A percentile compares a stretch with the other conserved stretches of the same genome.
phyloP scores from a whole-genome alignment of 2,113 vertebrate species.

The Sminthopsis crassicaudata region DNA sequence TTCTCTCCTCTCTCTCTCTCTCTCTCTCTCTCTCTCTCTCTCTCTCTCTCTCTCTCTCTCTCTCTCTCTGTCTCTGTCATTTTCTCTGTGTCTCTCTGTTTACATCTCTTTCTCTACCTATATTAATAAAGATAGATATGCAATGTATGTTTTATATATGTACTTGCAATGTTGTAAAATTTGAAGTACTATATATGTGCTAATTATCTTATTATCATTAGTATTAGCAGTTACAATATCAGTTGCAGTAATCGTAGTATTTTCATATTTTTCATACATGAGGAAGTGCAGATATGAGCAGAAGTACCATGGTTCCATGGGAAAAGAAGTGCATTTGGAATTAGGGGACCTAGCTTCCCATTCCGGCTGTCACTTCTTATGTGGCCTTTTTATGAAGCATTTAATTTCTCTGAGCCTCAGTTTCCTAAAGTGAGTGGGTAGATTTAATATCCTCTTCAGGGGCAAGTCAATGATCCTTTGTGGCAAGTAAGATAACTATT shows the following conservation, averaged over 20 bases:
- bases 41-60: no score
- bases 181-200: neutral
- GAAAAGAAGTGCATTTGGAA: neutral
- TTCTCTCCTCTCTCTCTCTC: no score
- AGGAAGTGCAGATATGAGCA: neutral
- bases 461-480: neutral
- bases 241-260: neutral
- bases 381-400: neutral
- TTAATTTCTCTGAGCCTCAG: neutral
- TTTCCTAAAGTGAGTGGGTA: neutral
- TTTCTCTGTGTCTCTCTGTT: no score
- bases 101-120: no score
- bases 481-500: neutral
- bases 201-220: neutral
- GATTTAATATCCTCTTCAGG: neutral
- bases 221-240: neutral
- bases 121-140: no score
- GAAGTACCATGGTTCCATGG: neutral
- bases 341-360: neutral
- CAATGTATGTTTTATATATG: no score
- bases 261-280: neutral
- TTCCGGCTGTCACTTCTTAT: neutral
- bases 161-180: neutral
- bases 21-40: no score
- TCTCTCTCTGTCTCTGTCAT: no score